Evolutionary conservation across 2,113 vertebrate species (phyloP).

Genomic region (Xiphophorus couchianus): DNA sequence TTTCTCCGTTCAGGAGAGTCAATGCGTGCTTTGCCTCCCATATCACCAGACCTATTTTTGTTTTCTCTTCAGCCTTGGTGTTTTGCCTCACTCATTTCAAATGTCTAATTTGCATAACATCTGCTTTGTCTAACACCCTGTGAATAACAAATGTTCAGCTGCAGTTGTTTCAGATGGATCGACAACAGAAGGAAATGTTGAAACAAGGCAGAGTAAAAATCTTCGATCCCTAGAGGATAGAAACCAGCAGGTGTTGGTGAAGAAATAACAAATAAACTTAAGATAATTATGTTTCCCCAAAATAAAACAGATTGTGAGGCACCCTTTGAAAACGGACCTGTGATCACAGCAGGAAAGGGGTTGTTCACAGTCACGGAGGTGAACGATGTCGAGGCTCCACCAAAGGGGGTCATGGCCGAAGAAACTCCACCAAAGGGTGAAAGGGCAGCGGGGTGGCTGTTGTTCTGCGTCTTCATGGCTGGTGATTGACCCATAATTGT

Average conservation of each 20-base stretch:
- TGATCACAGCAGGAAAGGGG: conserved; percentile 73
- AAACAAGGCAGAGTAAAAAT: background rate
- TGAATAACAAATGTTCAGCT: conserved; percentile 34
- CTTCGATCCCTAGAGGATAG: background rate
- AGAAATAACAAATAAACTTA: background rate
- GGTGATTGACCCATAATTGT: conserved; percentile 84
- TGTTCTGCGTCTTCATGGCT: conserved; percentile 72
- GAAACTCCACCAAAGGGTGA: conserved; percentile 88
- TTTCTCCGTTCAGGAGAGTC: conserved; percentile 7
- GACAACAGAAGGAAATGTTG: conserved; percentile 5
- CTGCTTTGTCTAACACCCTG: conserved; percentile 48
- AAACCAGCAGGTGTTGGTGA: conserved; percentile 1
- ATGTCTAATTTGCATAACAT: conserved; percentile 66
- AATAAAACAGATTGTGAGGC: too few species aligned
- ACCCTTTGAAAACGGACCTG: conserved; percentile 67
- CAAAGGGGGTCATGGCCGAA: conserved; percentile 77
- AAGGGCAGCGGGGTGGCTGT: conserved; percentile 63
- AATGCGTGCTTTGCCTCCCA: conserved; percentile 28
- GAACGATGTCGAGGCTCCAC: conserved; percentile 82
- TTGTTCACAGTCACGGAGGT: conserved; percentile 75
- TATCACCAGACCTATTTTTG: conserved; percentile 41
- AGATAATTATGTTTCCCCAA: background rate
- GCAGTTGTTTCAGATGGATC: conserved; percentile 6
- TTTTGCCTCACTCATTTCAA: conserved; percentile 52
- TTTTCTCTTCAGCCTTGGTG: conserved; percentile 50